A percentile compares a stretch with the other conserved stretches of the same genome.
Conservation (phyloP, 2,888 invertebrate species). For the Cataglyphis altisquamis region DNA sequence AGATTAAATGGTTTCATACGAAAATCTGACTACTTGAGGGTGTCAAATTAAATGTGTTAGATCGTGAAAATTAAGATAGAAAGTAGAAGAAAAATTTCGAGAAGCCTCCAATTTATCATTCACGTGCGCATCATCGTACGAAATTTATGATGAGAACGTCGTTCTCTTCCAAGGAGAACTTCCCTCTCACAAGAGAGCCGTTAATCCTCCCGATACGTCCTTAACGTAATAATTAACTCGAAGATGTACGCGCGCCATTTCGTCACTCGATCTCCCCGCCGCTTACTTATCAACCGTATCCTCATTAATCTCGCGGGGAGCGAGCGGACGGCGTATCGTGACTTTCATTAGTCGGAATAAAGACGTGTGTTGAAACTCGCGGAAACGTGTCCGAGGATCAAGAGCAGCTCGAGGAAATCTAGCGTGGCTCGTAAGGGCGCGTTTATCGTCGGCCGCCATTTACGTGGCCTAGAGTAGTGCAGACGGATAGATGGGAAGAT, state of each 20-base stretch:
- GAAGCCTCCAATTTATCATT: slow-evolving; percentile 14
- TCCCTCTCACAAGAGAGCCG: background rate
- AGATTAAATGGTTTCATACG: too few relatives aligned
- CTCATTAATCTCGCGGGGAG: background rate
- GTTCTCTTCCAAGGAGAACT: too few relatives aligned
- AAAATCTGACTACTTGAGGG: too few relatives aligned
- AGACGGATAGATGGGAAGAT: slow-evolving; percentile 1
- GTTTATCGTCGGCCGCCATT: slow-evolving; percentile 49
- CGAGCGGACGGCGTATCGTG: background rate
- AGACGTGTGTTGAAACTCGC: slow-evolving; percentile 17
- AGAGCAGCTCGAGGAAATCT: background rate
- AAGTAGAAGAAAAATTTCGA: too few relatives aligned
- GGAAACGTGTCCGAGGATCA: background rate
- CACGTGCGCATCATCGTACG: background rate
- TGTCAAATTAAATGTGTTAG: too few relatives aligned
- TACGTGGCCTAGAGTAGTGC: slow-evolving; percentile 4
- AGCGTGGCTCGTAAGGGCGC: slow-evolving; percentile 35
- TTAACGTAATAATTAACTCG: slow-evolving; percentile 33
- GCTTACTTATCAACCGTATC: slow-evolving; percentile 4
- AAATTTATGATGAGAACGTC: slow-evolving; percentile 17
- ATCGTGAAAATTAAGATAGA: too few relatives aligned
- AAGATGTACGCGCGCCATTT: slow-evolving; percentile 1
- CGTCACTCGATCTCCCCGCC: background rate
- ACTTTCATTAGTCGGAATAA: slow-evolving; percentile 11
- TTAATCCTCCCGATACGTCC: background rate